These are phyloP conservation scores for Aplysia californica DNA, from an alignment of 1,140 invertebrate species.

Conservation along the genomic window DNA sequence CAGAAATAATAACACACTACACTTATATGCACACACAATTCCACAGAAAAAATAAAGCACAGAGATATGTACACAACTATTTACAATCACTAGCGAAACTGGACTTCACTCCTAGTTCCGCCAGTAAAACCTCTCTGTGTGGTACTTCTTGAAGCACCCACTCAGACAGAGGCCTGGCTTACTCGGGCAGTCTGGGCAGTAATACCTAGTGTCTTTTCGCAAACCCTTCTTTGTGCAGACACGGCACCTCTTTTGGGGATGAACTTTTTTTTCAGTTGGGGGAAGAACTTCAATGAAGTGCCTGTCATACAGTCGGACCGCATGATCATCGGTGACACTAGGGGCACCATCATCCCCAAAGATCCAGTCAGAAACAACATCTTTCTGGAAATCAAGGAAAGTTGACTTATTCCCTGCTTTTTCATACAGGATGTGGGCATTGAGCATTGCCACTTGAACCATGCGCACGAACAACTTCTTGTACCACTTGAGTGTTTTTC, in stretches of 20 bases:
- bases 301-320: neutral
- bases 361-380: neutral
- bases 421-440: neutral
- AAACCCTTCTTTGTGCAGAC: neutral
- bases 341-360: neutral
- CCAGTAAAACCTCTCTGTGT: too few relatives aligned
- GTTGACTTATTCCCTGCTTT: neutral
- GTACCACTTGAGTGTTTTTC: neutral
- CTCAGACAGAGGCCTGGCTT: neutral
- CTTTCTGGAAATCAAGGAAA: neutral
- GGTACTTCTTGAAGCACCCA: neutral
- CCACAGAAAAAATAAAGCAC: too few relatives aligned
- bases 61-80: too few relatives aligned
- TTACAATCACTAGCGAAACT: too few relatives aligned
- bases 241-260: neutral
- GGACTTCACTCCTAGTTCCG: too few relatives aligned
- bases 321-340: neutral
- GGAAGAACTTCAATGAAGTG: neutral
- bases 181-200: neutral
- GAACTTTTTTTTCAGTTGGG: neutral
- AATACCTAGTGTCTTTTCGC: neutral
- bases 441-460: neutral
- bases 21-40: too few relatives aligned
- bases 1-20: too few relatives aligned
- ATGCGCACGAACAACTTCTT: neutral